A percentile compares a stretch with the other conserved stretches of the same genome.
Evolutionary conservation across 1,140 invertebrate genomes (phyloP).

Genomic region (Drosophila arizonae): DNA sequence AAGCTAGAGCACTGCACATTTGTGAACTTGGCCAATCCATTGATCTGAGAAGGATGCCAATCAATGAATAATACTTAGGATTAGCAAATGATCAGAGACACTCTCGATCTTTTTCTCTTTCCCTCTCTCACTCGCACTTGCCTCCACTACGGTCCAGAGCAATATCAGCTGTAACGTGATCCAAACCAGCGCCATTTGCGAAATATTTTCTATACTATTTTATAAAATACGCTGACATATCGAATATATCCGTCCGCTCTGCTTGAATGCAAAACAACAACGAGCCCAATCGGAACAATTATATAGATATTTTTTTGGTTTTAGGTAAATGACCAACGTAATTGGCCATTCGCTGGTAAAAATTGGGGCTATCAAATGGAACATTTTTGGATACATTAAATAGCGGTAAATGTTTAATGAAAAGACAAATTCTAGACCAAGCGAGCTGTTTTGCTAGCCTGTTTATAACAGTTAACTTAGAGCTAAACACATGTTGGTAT

Average conservation of each 20-base stretch:
- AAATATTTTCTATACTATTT: background rate
- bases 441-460: background rate
- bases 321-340: background rate
- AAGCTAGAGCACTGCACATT: constrained; percentile 59
- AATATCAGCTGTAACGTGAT: constrained; percentile 25
- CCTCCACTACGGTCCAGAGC: constrained; percentile 49
- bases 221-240: background rate
- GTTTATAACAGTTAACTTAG: constrained; percentile 33
- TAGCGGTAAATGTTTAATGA: constrained; percentile 31
- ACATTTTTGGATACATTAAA: constrained; percentile 4
- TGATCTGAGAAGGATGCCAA: constrained; percentile 26
- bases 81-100: too few species aligned
- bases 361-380: constrained; percentile 9
- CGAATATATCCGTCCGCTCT: background rate
- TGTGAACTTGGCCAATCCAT: constrained; percentile 65
- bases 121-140: constrained; percentile 24
- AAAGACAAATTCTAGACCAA: constrained; percentile 22
- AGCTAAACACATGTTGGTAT: constrained; percentile 22
- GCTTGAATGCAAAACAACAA: background rate
- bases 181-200: constrained; percentile 33
- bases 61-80: background rate
- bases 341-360: background rate
- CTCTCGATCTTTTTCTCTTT: too few species aligned
- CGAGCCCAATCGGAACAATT: constrained; percentile 2
- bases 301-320: background rate